These are phyloP conservation scores for Esox niger DNA, from an alignment of 2,113 vertebrate species.

Conservation along the genomic window DNA sequence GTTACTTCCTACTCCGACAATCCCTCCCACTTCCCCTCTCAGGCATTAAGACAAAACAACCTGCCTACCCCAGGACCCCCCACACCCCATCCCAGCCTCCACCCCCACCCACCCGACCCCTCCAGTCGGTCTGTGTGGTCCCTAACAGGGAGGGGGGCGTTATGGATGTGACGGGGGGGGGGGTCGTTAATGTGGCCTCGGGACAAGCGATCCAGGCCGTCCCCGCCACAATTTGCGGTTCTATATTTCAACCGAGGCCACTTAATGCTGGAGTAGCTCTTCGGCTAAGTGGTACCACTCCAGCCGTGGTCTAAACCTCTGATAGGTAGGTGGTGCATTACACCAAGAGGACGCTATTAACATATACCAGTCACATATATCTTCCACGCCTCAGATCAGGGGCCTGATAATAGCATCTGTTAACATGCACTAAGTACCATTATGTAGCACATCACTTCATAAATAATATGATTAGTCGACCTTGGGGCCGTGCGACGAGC, in stretches of 20 bases:
- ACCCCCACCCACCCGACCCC: conserved; percentile 18
- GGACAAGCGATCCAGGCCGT: conserved; percentile 48
- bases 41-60: conserved; percentile 44
- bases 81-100: conserved; percentile 1
- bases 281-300: conserved; percentile 85
- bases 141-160: conserved; percentile 30
- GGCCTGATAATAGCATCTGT: conserved; percentile 99
- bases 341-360: conserved; percentile 83
- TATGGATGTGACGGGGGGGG: conserved; percentile 60
- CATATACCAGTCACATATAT: conserved; percentile 94
- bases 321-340: conserved; percentile 83
- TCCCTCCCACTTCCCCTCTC: conserved; percentile 25
- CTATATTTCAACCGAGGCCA: conserved; percentile 74
- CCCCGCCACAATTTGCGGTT: conserved; percentile 71
- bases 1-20: not conserved
- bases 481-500: conserved; percentile 90
- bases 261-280: conserved; percentile 84
- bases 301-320: conserved; percentile 81
- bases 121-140: conserved; percentile 36
- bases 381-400: conserved; percentile 86
- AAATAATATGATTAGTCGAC: conserved; percentile 99
- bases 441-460: conserved; percentile 99
- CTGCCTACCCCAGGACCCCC: conserved; percentile 23
- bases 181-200: conserved; percentile 63
- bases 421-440: conserved; percentile 99